Percentiles rank a stretch among this genome's conserved stretches.
phyloP scores from a whole-genome alignment of 2,797 vertebrate species.

The Cryptoprocta ferox region DNA sequence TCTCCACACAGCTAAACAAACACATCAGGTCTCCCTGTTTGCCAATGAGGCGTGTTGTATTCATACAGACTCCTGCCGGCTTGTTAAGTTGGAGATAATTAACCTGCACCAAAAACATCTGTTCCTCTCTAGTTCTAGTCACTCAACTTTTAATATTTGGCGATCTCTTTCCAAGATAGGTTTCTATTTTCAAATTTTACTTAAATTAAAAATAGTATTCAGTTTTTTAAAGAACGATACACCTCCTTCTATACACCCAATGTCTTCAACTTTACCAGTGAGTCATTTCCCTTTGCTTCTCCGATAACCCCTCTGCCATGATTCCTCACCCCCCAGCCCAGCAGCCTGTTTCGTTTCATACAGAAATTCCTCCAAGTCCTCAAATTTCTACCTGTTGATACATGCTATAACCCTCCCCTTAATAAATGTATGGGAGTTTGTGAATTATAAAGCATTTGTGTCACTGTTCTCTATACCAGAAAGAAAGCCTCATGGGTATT shows the following conservation, averaged over 20 bases:
- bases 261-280: neutral
- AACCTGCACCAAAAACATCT: slow-evolving; percentile 57
- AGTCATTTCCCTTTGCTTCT: neutral
- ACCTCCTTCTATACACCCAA: neutral
- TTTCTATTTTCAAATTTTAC: slow-evolving; percentile 3
- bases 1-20: slow-evolving; percentile 29
- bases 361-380: neutral
- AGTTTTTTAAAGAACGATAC: neutral
- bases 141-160: neutral
- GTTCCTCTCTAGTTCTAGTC: neutral
- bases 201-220: neutral
- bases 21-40: slow-evolving; percentile 21
- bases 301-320: neutral
- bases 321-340: neutral
- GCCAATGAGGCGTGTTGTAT: slow-evolving; percentile 50
- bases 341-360: neutral
- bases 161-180: neutral
- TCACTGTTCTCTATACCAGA: neutral
- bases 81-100: neutral
- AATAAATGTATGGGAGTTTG: neutral
- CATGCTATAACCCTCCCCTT: neutral
- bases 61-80: neutral
- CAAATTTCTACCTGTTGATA: neutral
- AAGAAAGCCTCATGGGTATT: neutral
- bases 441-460: neutral